A percentile compares a stretch with the other conserved stretches of the same genome.
phyloP scores from a whole-genome alignment of 2,888 invertebrate species.

The Diabrotica balteata region DNA sequence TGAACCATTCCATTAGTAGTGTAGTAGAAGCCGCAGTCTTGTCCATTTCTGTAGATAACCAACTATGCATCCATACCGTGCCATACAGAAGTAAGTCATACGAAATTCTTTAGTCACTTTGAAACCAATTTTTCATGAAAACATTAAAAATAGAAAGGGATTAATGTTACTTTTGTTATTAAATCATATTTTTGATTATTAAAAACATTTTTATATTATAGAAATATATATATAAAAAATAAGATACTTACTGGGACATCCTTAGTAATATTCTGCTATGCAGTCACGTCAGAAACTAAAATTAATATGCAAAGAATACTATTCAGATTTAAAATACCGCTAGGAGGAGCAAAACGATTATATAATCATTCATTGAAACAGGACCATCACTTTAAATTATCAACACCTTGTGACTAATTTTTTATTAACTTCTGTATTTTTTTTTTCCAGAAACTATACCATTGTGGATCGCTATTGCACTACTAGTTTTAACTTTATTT shows the following conservation, averaged over 20 bases:
- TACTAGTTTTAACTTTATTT: constrained; percentile 78
- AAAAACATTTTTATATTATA: too few relatives aligned
- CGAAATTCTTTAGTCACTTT: neutral
- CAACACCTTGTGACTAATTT: neutral
- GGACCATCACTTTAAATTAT: too few relatives aligned
- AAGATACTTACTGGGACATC: too few relatives aligned
- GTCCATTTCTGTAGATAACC: constrained; percentile 95
- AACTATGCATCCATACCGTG: constrained; percentile 87
- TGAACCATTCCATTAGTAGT: constrained; percentile 75
- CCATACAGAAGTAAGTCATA: constrained; percentile 76
- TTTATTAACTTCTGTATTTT: constrained; percentile 13
- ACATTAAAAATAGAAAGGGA: too few relatives aligned
- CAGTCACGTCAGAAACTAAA: too few relatives aligned
- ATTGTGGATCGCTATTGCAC: constrained; percentile 78
- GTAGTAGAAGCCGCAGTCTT: constrained; percentile 87
- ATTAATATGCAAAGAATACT: too few relatives aligned
- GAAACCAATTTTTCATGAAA: too few relatives aligned
- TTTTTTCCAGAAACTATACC: constrained; percentile 75
- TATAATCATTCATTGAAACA: neutral
- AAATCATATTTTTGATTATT: too few relatives aligned
- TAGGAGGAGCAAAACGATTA: neutral
- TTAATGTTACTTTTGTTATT: too few relatives aligned
- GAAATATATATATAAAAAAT: too few relatives aligned
- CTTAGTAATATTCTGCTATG: too few relatives aligned
- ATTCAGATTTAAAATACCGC: too few relatives aligned